Base-by-base conservation (phyloP, 2,113 vertebrate species). In the Polypterus senegalus region DNA sequence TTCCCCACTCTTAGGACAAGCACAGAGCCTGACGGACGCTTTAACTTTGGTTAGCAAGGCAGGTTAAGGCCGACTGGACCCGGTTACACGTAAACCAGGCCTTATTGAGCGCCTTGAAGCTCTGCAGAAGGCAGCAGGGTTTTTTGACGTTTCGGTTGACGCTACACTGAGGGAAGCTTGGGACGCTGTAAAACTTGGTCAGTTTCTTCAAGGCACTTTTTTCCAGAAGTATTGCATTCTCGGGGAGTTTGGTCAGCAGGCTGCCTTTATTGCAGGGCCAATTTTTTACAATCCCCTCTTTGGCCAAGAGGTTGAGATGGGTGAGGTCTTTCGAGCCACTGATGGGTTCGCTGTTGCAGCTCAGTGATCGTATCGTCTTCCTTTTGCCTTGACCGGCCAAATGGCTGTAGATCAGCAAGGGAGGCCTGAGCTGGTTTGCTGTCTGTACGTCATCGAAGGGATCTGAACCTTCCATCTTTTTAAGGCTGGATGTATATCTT, bases 111-210 rank as follows among this genome's bases (percentile, higher is more conserved):
- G 61, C 58, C 47, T 76, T 81, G 27, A 85, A 76, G 43, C 85
- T 83, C 70, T 82, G 89, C 61, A 92, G 63, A 8, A 92, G 87
- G 67, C 90, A 92, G 71, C 89, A 93, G 11, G 90, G 82, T 71
- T 90, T 79, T 68, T 89, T 87, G 48, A 87, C 79, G 48, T 87
- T 81, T 59, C 93, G 92, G 59, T 90, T 91, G 48, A 86, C 74
- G 73, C 78, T 86, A 61, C 85, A 88, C 54, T 94, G 91, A 0
- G 89, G 84, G 67, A 97, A 93, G 74, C 82, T 93, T 9, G 92
- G 92, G 9, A 96, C 86, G 0, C 92, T 94, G 75, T 93, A 87
- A 73, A 94, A 93, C 75, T 96, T 97, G 63, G 91, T 91, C 3
- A 92, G 82, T 66, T 91, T 94, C 68, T 87, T 94, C 61, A 89